Conservation (phyloP, 1,140 invertebrate genomes). For the Brachionus manjavacas region DNA sequence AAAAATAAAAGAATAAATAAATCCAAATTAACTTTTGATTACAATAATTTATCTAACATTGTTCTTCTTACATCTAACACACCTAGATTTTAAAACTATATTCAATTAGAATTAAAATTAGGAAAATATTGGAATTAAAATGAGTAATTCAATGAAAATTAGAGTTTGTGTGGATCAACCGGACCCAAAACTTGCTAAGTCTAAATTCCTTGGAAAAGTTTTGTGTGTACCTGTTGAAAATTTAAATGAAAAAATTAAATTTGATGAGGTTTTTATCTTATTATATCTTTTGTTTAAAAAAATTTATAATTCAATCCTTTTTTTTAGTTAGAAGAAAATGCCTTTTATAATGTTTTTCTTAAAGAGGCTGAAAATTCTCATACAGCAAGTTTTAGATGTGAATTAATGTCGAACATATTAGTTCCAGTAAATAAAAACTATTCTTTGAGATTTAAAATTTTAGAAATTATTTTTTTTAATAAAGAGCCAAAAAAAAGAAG, state of each 20-base stretch:
- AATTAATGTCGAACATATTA: neutral
- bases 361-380: neutral
- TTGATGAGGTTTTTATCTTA: neutral
- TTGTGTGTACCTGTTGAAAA: neutral
- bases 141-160: too few relatives aligned
- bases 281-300: neutral
- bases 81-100: too few relatives aligned
- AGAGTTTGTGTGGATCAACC: neutral
- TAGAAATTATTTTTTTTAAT: neutral
- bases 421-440: neutral
- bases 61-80: too few relatives aligned
- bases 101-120: too few relatives aligned
- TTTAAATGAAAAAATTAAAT: neutral
- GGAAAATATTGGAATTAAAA: too few relatives aligned
- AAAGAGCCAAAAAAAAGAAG: neutral
- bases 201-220: neutral
- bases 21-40: too few relatives aligned
- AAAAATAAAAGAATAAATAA: too few relatives aligned
- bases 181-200: neutral
- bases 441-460: neutral
- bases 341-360: neutral
- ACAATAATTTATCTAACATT: too few relatives aligned
- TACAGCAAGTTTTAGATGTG: neutral
- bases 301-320: neutral
- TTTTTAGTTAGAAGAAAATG: neutral